A percentile compares a stretch with the other conserved stretches of the same genome.
Conservation (phyloP, 1,140 invertebrate species). For the Cyclargus thomasi region DNA sequence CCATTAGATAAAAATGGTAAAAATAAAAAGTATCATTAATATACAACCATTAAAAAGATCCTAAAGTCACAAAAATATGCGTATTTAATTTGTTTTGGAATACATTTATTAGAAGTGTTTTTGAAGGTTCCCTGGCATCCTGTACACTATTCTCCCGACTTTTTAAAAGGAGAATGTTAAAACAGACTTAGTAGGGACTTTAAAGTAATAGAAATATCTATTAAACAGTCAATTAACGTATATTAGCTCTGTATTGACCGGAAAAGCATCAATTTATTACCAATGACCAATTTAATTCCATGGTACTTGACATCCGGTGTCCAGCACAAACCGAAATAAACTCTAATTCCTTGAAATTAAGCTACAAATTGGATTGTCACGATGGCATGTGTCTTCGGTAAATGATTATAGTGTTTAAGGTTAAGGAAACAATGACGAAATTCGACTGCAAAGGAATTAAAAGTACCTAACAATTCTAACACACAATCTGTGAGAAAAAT, state of each 20-base stretch:
- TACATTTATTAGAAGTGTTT: too few relatives aligned
- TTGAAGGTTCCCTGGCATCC: too few relatives aligned
- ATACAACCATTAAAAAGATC: too few relatives aligned
- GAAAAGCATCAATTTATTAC: slow-evolving; percentile 54
- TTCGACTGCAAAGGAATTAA: slow-evolving; percentile 17
- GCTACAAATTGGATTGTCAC: not conserved
- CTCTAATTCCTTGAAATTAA: slow-evolving; percentile 21
- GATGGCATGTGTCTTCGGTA: not conserved
- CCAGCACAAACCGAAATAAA: slow-evolving; percentile 37
- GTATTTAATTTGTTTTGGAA: too few relatives aligned
- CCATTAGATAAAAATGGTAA: too few relatives aligned
- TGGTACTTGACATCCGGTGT: slow-evolving; percentile 57
- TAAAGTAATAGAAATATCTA: not conserved
- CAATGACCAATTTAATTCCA: slow-evolving; percentile 54
- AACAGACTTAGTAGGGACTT: too few relatives aligned
- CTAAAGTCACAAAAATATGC: too few relatives aligned
- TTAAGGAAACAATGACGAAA: slow-evolving; percentile 27
- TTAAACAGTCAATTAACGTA: slow-evolving; percentile 3
- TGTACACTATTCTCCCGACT: too few relatives aligned
- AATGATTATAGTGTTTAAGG: slow-evolving; percentile 2
- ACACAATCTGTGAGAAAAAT: slow-evolving; percentile 51
- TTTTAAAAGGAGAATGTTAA: too few relatives aligned
- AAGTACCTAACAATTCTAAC: slow-evolving; percentile 18
- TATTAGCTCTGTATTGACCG: slow-evolving; percentile 50
- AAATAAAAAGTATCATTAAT: too few relatives aligned